Evolutionary conservation across 35 echinoderm and acorn worm genomes (phyloP).

Genomic region (Stichopus chloronotus): DNA sequence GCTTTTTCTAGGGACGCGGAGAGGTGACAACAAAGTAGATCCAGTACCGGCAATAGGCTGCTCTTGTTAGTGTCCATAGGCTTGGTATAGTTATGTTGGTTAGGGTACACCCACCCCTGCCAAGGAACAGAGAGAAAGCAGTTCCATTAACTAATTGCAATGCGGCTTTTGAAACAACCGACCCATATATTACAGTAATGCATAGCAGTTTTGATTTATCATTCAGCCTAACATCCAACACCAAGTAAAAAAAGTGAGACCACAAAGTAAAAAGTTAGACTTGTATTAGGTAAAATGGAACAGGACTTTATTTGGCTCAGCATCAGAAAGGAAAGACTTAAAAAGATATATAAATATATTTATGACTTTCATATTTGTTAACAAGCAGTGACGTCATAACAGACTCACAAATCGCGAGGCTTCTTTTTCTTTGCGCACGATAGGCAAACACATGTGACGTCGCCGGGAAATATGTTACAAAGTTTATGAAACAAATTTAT

Average conservation of each 20-base stretch:
- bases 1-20: too few relatives aligned
- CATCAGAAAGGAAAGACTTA: conserved; percentile 34
- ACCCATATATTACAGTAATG: conserved; percentile 47
- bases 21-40: too few relatives aligned
- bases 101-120: conserved; percentile 25
- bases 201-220: conserved; percentile 13
- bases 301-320: conserved; percentile 49
- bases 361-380: conserved; percentile 33
- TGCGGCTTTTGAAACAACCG: conserved; percentile 36
- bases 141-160: conserved; percentile 52
- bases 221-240: background rate
- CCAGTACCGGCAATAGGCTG: background rate
- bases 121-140: background rate
- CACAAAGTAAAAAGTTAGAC: background rate
- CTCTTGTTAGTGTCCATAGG: conserved; percentile 8
- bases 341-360: conserved; percentile 48
- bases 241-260: background rate
- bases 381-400: conserved; percentile 33
- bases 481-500: conserved; percentile 42
- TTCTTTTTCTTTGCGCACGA: background rate
- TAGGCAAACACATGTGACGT: background rate
- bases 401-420: background rate
- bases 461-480: conserved; percentile 15
- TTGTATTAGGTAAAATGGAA: conserved; percentile 24
- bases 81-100: too few relatives aligned